These are phyloP conservation scores for Lochmaea capreae DNA, from an alignment of 2,888 invertebrate species.

Conservation along the genomic window DNA sequence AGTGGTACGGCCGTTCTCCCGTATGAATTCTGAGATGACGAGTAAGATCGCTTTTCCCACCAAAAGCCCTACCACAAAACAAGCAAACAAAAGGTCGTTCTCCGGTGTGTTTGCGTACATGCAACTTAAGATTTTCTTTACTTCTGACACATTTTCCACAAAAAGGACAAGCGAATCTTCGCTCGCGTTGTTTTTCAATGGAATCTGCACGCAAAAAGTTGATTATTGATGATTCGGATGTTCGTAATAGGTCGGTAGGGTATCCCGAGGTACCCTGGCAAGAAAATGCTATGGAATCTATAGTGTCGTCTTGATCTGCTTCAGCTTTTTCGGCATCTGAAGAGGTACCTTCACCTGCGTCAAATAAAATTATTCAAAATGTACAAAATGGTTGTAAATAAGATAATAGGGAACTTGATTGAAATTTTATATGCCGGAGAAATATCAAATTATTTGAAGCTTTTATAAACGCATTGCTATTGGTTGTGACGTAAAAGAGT, in stretches of 20 bases:
- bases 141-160: conserved; percentile 91
- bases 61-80: conserved; percentile 89
- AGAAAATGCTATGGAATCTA: conserved; percentile 73
- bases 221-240: conserved; percentile 71
- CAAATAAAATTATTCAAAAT: not conserved
- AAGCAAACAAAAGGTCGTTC: conserved; percentile 92
- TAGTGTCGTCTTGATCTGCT: conserved; percentile 76
- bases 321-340: conserved; percentile 62
- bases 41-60: conserved; percentile 88
- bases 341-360: conserved; percentile 56
- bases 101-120: conserved; percentile 88
- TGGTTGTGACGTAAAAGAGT: too few relatives aligned
- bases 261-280: conserved; percentile 59
- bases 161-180: conserved; percentile 88
- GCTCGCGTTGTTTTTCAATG: conserved; percentile 74
- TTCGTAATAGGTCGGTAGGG: conserved; percentile 32
- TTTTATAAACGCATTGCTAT: too few relatives aligned
- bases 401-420: too few relatives aligned
- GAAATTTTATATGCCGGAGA: too few relatives aligned
- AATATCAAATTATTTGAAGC: too few relatives aligned
- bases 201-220: conserved; percentile 75
- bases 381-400: too few relatives aligned
- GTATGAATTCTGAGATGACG: conserved; percentile 89
- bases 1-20: conserved; percentile 90
- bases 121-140: conserved; percentile 88